Evolutionary conservation across 2,888 invertebrate species (phyloP).

Genomic region (Notocelia uddmanniana): DNA sequence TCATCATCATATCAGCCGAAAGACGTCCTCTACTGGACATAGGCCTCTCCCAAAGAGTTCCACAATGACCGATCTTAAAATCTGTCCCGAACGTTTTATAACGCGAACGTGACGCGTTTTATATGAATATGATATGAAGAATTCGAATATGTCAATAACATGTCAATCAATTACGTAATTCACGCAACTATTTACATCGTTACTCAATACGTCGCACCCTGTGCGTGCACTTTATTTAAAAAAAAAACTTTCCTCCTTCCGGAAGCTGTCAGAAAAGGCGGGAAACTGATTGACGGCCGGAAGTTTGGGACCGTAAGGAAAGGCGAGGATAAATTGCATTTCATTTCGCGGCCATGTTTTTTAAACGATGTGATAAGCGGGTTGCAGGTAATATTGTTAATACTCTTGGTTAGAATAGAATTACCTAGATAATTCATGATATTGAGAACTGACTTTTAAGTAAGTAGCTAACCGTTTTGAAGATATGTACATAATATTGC

Average conservation of each 20-base stretch:
- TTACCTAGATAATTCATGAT: too few species aligned
- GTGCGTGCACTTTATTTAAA: constrained; percentile 39
- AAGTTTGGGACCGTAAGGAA: constrained; percentile 53
- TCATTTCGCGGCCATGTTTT: constrained; percentile 60
- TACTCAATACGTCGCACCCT: constrained; percentile 45
- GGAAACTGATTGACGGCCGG: constrained; percentile 74
- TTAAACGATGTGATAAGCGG: constrained; percentile 47
- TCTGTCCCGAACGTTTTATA: too few species aligned
- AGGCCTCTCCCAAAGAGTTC: too few species aligned
- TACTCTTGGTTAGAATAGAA: background rate
- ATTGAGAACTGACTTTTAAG: too few species aligned
- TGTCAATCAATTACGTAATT: constrained; percentile 6
- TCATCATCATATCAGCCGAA: too few species aligned
- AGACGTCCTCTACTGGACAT: too few species aligned
- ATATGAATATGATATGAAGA: constrained; percentile 8
- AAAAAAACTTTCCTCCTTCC: constrained; percentile 46
- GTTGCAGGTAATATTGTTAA: background rate
- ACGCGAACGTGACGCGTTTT: too few species aligned
- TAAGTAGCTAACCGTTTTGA: too few species aligned
- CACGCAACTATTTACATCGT: constrained; percentile 29
- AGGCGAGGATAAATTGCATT: constrained; percentile 64
- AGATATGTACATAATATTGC: too few species aligned
- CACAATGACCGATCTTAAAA: too few species aligned
- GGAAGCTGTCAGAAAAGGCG: constrained; percentile 71
- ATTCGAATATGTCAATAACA: constrained; percentile 35